phyloP scores from a whole-genome alignment of 1,140 invertebrate species.

The Agraylea sexmaculata region DNA sequence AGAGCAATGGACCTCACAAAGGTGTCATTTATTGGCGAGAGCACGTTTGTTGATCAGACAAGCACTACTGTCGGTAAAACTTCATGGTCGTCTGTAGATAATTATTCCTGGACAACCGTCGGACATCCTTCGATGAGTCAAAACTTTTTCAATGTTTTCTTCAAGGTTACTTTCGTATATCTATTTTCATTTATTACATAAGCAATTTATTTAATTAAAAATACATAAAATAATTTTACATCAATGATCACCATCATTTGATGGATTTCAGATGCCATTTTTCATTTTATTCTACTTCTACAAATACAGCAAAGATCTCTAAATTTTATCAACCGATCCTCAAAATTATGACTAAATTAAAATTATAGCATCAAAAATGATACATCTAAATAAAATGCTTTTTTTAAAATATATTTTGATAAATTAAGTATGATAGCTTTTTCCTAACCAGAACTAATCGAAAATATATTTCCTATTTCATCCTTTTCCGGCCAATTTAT shows the following conservation, averaged over 20 bases:
- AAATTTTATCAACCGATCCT: neutral
- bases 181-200: neutral
- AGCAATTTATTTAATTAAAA: neutral
- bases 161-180: slow-evolving; percentile 6
- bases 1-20: slow-evolving; percentile 11
- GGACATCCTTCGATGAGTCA: slow-evolving; percentile 7
- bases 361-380: neutral
- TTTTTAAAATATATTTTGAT: neutral
- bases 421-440: slow-evolving; percentile 1
- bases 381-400: neutral
- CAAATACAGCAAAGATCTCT: neutral
- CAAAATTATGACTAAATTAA: neutral
- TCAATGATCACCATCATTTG: neutral
- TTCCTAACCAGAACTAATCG: neutral
- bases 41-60: neutral
- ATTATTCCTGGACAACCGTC: neutral
- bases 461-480: neutral
- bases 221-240: neutral
- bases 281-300: neutral
- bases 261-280: neutral
- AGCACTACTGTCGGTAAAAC: neutral
- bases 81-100: slow-evolving; percentile 2
- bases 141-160: slow-evolving; percentile 13
- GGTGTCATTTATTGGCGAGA: slow-evolving; percentile 6
- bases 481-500: neutral